Evolutionary conservation across 2,113 vertebrate genomes (phyloP), one percentile per base, ranked within the genome.

Genomic region (Thamnaconus septentrionalis): DNA sequence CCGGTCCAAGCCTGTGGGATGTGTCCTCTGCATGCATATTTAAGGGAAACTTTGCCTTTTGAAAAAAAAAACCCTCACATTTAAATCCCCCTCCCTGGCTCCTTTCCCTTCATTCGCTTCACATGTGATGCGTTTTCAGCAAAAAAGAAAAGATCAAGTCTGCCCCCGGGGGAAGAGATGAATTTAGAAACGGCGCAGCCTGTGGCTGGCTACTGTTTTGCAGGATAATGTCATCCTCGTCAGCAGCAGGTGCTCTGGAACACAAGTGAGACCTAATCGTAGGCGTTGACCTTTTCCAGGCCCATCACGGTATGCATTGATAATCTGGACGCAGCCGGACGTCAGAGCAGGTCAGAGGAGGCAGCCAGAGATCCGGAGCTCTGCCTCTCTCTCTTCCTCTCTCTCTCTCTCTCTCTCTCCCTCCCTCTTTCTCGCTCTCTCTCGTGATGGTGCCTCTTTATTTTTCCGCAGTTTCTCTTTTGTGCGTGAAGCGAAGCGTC

Each of bases 201-300:
- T 41, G 59, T 47, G 64, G 80, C 62, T 46, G 5, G 50, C 61
- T 66, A 72, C 64, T 54, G 18, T 31, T 31, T 48, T 48, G 8
- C 3, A 10, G 47, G 11, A 7, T 10, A 48, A 46, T 8, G 3
- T 8, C 1, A 48, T 10, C 47, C 11, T 8, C 7, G 47, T 11
- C 9, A 9, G 66, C 43, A 69, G 53, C 69, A 78, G 73, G 80
- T 85, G 82, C 62, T 71, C 43, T 56, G 69, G 50, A 64, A 63
- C 66, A 78, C 47, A 72, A 74, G 78, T 83, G 86, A 81, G 73
- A 84, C 50, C 68, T 75, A 80, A 87, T 85, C 78, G 85, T 53
- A 59, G 59, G 45, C 45, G 48, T 51, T 87, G 86, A 88, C 86
- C 85, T 89, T 89, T 81, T 68, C 55, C 64, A 58, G 56, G 44